These are phyloP conservation scores for Gandaritis pyraliata DNA, from an alignment of 2,888 invertebrate genomes.

Conservation along the genomic window DNA sequence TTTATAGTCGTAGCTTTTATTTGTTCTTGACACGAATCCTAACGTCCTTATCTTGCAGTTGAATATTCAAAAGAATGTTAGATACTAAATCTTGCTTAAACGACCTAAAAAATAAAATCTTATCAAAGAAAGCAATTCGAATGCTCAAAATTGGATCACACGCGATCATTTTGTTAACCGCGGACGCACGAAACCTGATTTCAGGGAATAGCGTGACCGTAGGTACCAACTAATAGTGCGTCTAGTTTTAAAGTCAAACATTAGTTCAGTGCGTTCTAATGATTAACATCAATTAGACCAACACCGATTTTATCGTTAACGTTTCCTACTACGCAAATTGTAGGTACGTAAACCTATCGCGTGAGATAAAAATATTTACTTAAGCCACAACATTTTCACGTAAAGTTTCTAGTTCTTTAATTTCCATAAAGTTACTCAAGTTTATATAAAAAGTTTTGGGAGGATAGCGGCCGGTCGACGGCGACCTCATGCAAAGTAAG, in stretches of 20 bases:
- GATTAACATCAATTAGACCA: conserved; percentile 22
- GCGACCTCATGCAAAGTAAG: conserved; percentile 15
- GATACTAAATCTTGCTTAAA: conserved; percentile 33
- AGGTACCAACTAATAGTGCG: conserved; percentile 13
- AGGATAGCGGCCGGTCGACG: neutral
- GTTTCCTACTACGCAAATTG: too few relatives aligned
- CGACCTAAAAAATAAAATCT: conserved; percentile 38
- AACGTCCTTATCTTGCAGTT: conserved; percentile 59
- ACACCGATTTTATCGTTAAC: conserved; percentile 16
- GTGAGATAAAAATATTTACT: conserved; percentile 7
- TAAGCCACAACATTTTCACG: neutral
- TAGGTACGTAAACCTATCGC: neutral
- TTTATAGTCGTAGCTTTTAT: conserved; percentile 72
- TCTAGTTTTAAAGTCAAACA: conserved; percentile 40
- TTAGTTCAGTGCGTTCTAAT: conserved; percentile 15
- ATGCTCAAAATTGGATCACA: conserved; percentile 32
- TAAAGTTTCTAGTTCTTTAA: conserved; percentile 15
- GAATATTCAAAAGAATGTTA: conserved; percentile 52
- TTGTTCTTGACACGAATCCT: conserved; percentile 72
- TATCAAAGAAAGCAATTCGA: conserved; percentile 29
- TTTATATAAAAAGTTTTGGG: conserved; percentile 12
- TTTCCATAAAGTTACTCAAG: conserved; percentile 21
- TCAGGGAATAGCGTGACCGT: conserved; percentile 36
- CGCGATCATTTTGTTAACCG: conserved; percentile 40
- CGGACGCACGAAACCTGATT: conserved; percentile 29